Percentiles rank a stretch among this genome's conserved stretches.
phyloP scores from a whole-genome alignment of 2,113 vertebrate species.

The Vireo altiloquus region DNA sequence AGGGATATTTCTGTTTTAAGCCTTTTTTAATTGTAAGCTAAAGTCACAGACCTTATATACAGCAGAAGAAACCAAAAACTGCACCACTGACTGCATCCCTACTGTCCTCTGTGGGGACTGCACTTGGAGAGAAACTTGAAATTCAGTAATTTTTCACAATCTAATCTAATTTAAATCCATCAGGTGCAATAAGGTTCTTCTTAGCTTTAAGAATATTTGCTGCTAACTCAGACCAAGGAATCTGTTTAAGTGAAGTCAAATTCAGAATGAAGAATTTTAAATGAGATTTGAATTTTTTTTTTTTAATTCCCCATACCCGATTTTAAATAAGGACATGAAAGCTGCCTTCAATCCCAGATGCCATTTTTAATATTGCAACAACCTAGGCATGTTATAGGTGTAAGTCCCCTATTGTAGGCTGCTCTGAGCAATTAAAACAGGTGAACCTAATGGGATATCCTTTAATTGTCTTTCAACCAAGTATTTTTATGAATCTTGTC shows the following conservation, averaged over 20 bases:
- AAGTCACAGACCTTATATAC: neutral
- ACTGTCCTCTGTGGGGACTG: neutral
- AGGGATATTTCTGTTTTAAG: neutral
- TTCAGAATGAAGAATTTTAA: neutral
- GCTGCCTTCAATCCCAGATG: neutral
- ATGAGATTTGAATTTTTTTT: neutral
- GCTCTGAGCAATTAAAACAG: neutral
- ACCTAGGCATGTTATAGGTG: neutral
- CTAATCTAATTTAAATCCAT: neutral
- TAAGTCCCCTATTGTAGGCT: neutral
- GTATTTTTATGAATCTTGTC: neutral
- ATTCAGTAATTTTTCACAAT: neutral
- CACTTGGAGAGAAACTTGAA: neutral
- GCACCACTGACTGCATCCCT: neutral
- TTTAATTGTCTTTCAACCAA: neutral
- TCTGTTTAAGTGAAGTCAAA: neutral
- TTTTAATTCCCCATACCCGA: neutral
- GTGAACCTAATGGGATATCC: neutral
- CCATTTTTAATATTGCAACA: neutral
- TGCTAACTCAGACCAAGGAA: neutral
- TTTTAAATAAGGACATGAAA: neutral
- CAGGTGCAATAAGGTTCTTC: neutral
- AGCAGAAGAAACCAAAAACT: neutral
- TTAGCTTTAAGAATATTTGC: neutral
- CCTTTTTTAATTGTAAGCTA: neutral